A percentile compares a stretch with the other conserved stretches of the same genome.
Evolutionary conservation across 2,113 vertebrate genomes (phyloP).

Genomic region (Crypturellus undulatus): DNA sequence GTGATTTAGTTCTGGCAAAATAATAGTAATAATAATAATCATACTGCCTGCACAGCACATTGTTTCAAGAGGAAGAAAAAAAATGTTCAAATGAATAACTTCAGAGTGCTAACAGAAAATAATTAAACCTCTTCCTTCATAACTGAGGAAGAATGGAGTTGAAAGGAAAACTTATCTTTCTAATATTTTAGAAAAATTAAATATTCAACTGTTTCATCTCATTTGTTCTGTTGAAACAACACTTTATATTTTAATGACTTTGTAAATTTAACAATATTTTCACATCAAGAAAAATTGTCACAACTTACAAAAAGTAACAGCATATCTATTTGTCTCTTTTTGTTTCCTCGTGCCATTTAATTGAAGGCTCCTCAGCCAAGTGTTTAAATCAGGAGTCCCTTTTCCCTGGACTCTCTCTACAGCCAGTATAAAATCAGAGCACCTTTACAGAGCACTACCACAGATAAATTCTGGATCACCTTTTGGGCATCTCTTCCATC

Average conservation of each 20-base stretch:
- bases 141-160: neutral
- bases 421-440: neutral
- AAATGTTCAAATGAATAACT: neutral
- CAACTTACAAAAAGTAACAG: rapidly evolving
- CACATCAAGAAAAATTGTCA: rapidly evolving
- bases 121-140: neutral
- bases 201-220: neutral
- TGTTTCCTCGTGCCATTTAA: rapidly evolving
- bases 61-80: neutral
- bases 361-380: neutral
- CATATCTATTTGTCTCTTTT: neutral
- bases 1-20: neutral
- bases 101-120: neutral
- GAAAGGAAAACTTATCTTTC: neutral
- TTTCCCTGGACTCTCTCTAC: neutral
- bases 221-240: neutral
- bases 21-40: neutral
- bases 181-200: neutral
- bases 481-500: neutral
- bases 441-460: slow-evolving; percentile 49
- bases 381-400: neutral
- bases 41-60: neutral
- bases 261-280: neutral
- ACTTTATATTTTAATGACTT: neutral
- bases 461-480: neutral